phyloP scores from a whole-genome alignment of 2,797 vertebrate genomes.

The Arnoldichthys spilopterus region DNA sequence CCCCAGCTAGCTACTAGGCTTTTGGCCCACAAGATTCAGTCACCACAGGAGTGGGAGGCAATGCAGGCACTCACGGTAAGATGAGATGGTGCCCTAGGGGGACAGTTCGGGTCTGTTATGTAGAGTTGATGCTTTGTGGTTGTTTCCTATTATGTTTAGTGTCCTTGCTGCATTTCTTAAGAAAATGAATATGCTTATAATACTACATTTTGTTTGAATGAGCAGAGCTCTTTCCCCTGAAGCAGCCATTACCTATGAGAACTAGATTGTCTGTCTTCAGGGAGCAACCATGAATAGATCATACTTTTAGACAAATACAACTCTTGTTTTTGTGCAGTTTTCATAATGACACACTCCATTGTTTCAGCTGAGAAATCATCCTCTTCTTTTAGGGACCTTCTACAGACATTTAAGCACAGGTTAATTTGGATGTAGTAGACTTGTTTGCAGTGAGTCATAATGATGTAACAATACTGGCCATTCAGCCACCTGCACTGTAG shows the following conservation, averaged over 20 bases:
- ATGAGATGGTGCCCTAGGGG: not conserved
- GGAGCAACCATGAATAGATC: not conserved
- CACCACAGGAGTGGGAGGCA: constrained; percentile 97
- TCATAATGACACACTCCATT: not conserved
- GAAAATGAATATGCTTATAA: not conserved
- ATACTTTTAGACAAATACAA: not conserved
- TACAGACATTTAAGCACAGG: not conserved
- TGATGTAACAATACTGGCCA: too few species aligned
- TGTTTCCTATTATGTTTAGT: not conserved
- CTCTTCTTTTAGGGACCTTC: not conserved
- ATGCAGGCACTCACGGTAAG: constrained; percentile 93
- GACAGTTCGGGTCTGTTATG: not conserved
- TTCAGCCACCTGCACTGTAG: too few species aligned
- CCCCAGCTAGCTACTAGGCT: constrained; percentile 91
- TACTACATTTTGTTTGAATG: not conserved
- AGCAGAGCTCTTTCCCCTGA: not conserved
- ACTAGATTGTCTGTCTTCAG: not conserved
- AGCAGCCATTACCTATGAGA: not conserved
- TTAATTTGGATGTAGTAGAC: not conserved
- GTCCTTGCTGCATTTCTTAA: not conserved
- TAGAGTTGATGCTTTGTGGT: not conserved
- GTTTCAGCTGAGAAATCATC: not conserved
- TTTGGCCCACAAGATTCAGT: constrained; percentile 97
- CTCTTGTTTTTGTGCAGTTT: too few species aligned
- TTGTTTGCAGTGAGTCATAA: not conserved